Base-by-base conservation (phyloP, 2,888 invertebrate species). In the Chaetogeoica ovagalla region DNA sequence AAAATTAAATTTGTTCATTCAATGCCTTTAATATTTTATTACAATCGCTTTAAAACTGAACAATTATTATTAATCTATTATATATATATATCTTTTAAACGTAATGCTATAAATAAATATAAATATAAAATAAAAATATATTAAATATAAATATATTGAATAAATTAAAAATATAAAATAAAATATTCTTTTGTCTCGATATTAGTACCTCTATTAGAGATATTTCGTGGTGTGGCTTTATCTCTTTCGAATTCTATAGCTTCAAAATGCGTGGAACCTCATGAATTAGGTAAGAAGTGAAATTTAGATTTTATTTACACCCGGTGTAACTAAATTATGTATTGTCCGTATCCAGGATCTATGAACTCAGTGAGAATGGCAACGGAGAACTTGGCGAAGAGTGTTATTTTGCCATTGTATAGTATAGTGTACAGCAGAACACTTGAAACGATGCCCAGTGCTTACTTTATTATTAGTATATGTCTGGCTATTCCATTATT, bases 191-290 rank as follows among this genome's bases (percentile, higher is more conserved):
- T 0, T 66, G 7, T 81, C 82, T 19, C 59, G 82, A 82, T 81
- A 21, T 81, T 59, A 82, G 82, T 82, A 21, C 82, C 82, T 17
- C 65, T 73, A 1, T 37, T 82, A 19, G 82, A 82, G 68, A 57
- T 82, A 30, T 82, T 82, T 48, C 81, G 79, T 39, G 82, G 82
- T 15, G 82, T 81, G 9, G 82, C 75, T 13, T 71, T 82, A 62
- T 57, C 82, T 17, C 57, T 82, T 3, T 52, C 72, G 6, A 66
- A 76, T 23, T 73, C 82, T 5, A 79, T 82, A 76, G 75, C 81
- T 21, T 82, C 82, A 1, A 82, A 82, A 81, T 81, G 79, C 55
- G 82, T 82, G 23, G 77, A 81, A 43, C 21, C 81, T 23, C 62
- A 82, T 52, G 82, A 82, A 77, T 48, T 81, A 60, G 82, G 82